These are phyloP conservation scores for Brachyrhaphis roseni DNA, from an alignment of 2,797 vertebrate species.

Conservation along the genomic window DNA sequence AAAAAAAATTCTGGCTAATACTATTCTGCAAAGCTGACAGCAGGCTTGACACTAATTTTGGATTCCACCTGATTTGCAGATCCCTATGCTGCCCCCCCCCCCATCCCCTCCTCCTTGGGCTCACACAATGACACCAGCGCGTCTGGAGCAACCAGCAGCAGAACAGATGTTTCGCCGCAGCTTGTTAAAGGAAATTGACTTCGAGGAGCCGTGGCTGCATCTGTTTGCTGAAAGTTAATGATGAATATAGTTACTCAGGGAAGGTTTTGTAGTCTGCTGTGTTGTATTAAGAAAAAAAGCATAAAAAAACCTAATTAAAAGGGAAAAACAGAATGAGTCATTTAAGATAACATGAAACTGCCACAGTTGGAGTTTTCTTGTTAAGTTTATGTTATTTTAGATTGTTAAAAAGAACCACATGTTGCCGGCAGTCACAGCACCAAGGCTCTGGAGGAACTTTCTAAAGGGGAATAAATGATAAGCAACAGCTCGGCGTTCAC, in stretches of 20 bases:
- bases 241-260: conserved; percentile 29
- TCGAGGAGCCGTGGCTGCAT: conserved; percentile 23
- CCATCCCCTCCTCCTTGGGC: not conserved
- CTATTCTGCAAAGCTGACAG: conserved; percentile 6
- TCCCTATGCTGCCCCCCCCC: not conserved
- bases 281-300: conserved; percentile 3
- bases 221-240: conserved; percentile 29
- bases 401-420: conserved; percentile 17
- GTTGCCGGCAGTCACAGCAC: conserved; percentile 25
- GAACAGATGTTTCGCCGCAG: not conserved
- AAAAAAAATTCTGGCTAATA: not conserved
- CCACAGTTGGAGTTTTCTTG: conserved; percentile 42
- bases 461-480: conserved; percentile 20
- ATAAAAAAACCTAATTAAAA: conserved; percentile 12
- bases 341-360: conserved; percentile 33
- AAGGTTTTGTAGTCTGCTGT: conserved; percentile 10
- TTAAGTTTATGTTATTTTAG: conserved; percentile 43
- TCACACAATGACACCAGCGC: conserved; percentile 18
- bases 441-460: conserved; percentile 33
- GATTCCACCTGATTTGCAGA: conserved; percentile 14
- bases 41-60: conserved; percentile 5
- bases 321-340: conserved; percentile 32
- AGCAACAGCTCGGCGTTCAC: conserved; percentile 30
- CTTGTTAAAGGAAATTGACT: conserved; percentile 53
- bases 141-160: conserved; percentile 23